phyloP scores from a whole-genome alignment of 2,113 vertebrate genomes.

The Enhydra lutris region DNA sequence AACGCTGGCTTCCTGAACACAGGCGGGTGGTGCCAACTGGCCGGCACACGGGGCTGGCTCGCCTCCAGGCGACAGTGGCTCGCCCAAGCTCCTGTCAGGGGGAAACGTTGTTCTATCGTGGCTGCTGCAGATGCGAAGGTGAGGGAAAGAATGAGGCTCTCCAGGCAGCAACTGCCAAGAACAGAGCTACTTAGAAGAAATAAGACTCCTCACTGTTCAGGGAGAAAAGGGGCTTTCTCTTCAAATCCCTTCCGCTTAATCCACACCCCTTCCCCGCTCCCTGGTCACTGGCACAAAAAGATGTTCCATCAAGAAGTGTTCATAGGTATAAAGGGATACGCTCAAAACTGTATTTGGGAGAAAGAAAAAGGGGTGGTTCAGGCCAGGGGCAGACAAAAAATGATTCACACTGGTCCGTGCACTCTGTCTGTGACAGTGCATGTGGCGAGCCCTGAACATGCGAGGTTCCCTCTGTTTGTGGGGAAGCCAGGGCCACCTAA shows the following conservation, averaged over 20 bases:
- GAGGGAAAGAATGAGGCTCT: not conserved
- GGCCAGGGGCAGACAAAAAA: not conserved
- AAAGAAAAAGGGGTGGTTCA: conserved; percentile 33
- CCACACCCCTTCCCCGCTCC: too few relatives aligned
- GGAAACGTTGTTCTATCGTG: not conserved
- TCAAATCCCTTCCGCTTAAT: conserved; percentile 4
- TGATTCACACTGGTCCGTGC: not conserved
- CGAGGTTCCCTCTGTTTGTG: not conserved
- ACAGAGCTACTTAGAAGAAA: conserved; percentile 9
- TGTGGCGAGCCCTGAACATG: not conserved
- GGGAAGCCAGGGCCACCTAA: not conserved
- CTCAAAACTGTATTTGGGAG: conserved; percentile 40
- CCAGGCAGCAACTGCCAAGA: not conserved
- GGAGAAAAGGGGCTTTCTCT: conserved; percentile 36
- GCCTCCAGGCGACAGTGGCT: conserved; percentile 24
- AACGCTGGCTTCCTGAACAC: not conserved
- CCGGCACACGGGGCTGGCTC: not conserved
- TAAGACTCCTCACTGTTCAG: not conserved
- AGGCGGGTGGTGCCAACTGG: conserved; percentile 33
- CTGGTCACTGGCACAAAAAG: not conserved
- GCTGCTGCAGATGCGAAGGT: not conserved
- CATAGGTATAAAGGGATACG: conserved; percentile 35
- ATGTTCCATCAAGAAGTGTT: not conserved
- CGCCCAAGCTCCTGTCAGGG: not conserved
- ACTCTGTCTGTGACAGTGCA: not conserved